Conservation (phyloP, 2,113 vertebrate species). For the Nettapus auritus region DNA sequence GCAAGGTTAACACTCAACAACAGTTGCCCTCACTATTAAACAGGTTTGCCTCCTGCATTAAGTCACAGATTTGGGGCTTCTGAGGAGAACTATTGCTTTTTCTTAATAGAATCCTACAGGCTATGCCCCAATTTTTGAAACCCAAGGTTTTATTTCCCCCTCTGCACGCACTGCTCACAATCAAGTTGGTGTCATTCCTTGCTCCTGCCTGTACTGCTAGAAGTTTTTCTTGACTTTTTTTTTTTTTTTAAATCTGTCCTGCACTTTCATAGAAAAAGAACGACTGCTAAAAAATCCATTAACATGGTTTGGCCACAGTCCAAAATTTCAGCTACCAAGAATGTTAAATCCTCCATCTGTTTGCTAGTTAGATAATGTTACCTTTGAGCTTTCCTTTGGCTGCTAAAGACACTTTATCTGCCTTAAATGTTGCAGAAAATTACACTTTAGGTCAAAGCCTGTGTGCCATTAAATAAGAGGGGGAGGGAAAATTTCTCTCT, state of each 20-base stretch:
- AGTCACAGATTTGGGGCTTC: not conserved
- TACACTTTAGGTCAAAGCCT: constrained; percentile 73
- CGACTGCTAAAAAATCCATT: constrained; percentile 71
- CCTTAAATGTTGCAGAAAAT: constrained; percentile 77
- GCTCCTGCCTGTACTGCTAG: not conserved
- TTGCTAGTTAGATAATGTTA: constrained; percentile 76
- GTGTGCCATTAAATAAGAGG: constrained; percentile 53
- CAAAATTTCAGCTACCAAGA: constrained; percentile 71
- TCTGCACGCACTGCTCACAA: not conserved
- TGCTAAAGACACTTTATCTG: constrained; percentile 74
- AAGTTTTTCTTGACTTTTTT: not conserved
- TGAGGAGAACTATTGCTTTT: not conserved
- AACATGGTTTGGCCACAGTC: constrained; percentile 55
- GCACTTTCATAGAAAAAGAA: constrained; percentile 45
- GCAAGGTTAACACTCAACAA: not conserved
- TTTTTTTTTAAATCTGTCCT: not conserved
- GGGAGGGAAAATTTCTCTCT: constrained; percentile 2
- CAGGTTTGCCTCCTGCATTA: not conserved
- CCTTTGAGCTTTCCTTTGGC: constrained; percentile 75
- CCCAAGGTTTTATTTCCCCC: not conserved
- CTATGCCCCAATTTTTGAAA: not conserved
- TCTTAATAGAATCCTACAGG: not conserved
- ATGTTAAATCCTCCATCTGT: constrained; percentile 74
- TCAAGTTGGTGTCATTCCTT: not conserved
- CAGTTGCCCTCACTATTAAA: not conserved